A percentile compares a stretch with the other conserved stretches of the same genome.
Evolutionary conservation across 2,113 vertebrate genomes (phyloP).

Genomic region (Epinephelus fuscoguttatus): DNA sequence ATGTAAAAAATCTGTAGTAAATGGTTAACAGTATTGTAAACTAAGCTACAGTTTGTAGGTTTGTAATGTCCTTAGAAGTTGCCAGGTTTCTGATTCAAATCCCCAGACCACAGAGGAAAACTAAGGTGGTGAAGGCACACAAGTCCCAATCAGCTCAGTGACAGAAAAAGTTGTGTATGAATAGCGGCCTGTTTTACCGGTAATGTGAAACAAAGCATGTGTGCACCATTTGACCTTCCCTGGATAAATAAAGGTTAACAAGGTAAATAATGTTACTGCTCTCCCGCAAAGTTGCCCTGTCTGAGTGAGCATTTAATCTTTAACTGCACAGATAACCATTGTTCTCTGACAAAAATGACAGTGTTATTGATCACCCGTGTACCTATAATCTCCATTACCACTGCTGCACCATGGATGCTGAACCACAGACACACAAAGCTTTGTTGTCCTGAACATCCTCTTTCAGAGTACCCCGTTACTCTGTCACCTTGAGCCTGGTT

Average conservation of each 20-base stretch:
- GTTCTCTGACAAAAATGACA: conserved; percentile 34
- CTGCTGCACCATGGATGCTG: conserved; percentile 46
- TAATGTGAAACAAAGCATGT: background rate
- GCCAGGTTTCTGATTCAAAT: background rate
- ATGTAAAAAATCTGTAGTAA: background rate
- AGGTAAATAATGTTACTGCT: conserved; percentile 8
- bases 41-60: background rate
- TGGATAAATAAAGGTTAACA: conserved; percentile 24
- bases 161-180: conserved; percentile 15
- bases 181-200: background rate
- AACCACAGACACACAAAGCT: conserved; percentile 57
- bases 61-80: background rate
- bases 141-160: background rate
- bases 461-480: conserved; percentile 61
- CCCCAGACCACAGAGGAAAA: background rate
- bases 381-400: conserved; percentile 55
- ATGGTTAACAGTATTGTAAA: background rate
- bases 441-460: conserved; percentile 52
- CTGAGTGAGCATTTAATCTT: conserved; percentile 20
- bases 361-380: conserved; percentile 46
- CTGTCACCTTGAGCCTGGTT: conserved; percentile 82
- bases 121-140: background rate
- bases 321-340: conserved; percentile 12
- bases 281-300: background rate
- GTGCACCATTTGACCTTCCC: background rate